Evolutionary conservation across 92 coral and sea anemone genomes (phyloP).

Genomic region (Parazoanthus atlanticus): DNA sequence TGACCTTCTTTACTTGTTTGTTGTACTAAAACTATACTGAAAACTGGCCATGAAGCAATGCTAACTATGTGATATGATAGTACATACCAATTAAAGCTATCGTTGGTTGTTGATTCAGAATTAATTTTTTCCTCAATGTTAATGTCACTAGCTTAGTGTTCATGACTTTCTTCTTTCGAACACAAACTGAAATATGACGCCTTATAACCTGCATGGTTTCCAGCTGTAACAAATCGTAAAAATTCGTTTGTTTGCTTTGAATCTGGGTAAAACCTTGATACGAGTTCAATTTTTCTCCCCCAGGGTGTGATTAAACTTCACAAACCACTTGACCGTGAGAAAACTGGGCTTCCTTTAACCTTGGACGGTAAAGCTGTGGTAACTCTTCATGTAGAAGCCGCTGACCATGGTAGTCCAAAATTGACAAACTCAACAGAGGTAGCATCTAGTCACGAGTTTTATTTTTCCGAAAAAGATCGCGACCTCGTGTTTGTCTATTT

Average conservation of each 20-base stretch:
- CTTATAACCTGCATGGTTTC: neutral
- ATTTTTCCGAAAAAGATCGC: neutral
- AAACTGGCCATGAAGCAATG: too few species aligned
- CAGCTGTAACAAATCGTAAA: too few species aligned
- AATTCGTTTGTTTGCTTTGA: too few species aligned
- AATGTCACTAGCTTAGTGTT: too few species aligned
- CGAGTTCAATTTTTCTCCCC: neutral
- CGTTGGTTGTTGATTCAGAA: too few species aligned
- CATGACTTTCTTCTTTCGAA: neutral
- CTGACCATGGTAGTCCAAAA: slow-evolving; percentile 66
- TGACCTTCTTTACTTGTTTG: neutral
- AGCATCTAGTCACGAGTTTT: neutral
- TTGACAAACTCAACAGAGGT: slow-evolving; percentile 60
- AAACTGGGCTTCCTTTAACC: slow-evolving; percentile 44
- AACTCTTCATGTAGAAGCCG: slow-evolving; percentile 61
- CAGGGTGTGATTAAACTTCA: slow-evolving; percentile 61
- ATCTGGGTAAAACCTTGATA: neutral
- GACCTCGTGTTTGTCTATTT: too few species aligned
- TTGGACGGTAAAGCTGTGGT: slow-evolving; percentile 55
- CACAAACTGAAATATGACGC: neutral
- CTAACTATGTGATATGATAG: too few species aligned
- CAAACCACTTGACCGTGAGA: slow-evolving; percentile 62
- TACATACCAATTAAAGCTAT: too few species aligned
- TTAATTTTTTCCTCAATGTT: too few species aligned
- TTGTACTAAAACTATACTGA: neutral